phyloP scores from a whole-genome alignment of 2,888 invertebrate genomes.

The Drosophila macrothrix region DNA sequence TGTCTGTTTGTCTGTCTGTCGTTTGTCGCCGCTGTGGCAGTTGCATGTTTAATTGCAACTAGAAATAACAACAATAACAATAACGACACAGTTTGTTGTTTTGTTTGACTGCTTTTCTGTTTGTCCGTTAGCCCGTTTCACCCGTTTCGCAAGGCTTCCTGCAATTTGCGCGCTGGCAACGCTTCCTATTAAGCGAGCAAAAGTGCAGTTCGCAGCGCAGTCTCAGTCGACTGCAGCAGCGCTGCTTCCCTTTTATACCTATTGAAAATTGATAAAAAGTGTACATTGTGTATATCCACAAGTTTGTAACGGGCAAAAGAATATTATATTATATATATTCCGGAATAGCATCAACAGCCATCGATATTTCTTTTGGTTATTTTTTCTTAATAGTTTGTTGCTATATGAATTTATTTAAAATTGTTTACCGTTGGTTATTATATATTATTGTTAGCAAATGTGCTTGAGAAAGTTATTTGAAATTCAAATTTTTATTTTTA shows the following conservation, averaged over 20 bases:
- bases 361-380: too few species aligned
- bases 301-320: not conserved
- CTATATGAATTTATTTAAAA: too few species aligned
- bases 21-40: conserved; percentile 53
- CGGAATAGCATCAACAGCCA: not conserved
- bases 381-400: too few species aligned
- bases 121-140: conserved; percentile 41
- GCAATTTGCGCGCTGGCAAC: conserved; percentile 71
- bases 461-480: too few species aligned
- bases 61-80: conserved; percentile 50
- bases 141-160: conserved; percentile 60
- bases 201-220: conserved; percentile 26
- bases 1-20: conserved; percentile 9
- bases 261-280: not conserved
- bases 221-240: conserved; percentile 23
- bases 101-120: conserved; percentile 54
- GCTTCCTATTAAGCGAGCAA: conserved; percentile 58
- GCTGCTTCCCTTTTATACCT: conserved; percentile 45
- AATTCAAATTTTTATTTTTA: not conserved
- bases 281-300: not conserved
- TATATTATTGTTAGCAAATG: too few species aligned
- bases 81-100: conserved; percentile 50
- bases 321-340: not conserved
- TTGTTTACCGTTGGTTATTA: too few species aligned
- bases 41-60: conserved; percentile 80